Evolutionary conservation across 2,797 vertebrate species (phyloP), one percentile per base, ranked within the genome.

Genomic region (Arrhamphus sclerolepis): DNA sequence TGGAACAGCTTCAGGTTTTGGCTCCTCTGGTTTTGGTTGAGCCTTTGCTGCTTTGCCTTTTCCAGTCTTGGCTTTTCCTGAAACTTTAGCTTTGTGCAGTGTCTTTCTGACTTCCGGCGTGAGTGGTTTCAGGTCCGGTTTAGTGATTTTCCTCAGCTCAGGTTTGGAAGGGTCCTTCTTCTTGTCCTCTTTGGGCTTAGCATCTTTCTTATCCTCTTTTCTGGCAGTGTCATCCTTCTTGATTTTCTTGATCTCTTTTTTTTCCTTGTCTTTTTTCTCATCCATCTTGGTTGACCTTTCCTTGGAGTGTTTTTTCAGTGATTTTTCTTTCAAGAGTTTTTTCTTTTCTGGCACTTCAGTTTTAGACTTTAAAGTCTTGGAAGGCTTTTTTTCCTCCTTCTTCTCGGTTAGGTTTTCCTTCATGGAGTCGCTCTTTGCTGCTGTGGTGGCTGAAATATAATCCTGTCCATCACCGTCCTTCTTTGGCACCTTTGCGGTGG

Each of bases 241-340:
- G 1, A 96, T 91, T 77, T 95, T 98, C 78, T 96, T 98, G 38
- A 95, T 93, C 61, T 98, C 97, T 81, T 95, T 98, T 85, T 98
- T 98, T 84, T 99, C 97, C 80, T 98, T 99, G 86, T 98, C 97
- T 80, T 95, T 98, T 77, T 98, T 99, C 87, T 99, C 97, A 54
- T 98, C 97, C 72, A 96, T 91, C 85, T 97, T 98, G 22, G 94
- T 96, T 11, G 92, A 85, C 68, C 96, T 95, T 84, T 99, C 96
- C 80, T 97, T 98, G 3, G 93, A 89, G 75, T 95, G 94, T 74
- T 97, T 98, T 91, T 96, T 98, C 17, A 96, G 80, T 7, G 85
- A 90, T 73, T 98, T 98, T 63, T 98, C 96, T 78, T 97, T 98
- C 54, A 94, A 75, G 44, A 96, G 50, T 78, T 96, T 98, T 75